These are phyloP conservation scores for Coenobita brevimanus DNA, from an alignment of 1,140 invertebrate species.

Conservation along the genomic window DNA sequence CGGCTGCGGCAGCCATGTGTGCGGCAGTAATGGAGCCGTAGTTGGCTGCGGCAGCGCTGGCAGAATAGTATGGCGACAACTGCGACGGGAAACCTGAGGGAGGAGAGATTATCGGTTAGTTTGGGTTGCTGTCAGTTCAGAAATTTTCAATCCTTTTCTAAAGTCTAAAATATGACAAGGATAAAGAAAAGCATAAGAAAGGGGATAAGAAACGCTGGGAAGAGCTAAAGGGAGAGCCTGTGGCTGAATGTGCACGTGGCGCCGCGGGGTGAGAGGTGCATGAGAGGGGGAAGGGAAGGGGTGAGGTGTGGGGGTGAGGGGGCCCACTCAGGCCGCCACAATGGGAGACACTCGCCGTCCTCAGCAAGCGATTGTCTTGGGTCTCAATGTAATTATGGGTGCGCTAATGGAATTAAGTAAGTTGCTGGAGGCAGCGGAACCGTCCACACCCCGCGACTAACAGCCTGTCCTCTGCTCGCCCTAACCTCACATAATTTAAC, in stretches of 20 bases:
- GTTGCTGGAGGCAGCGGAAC: constrained; percentile 40
- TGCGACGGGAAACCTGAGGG: constrained; percentile 59
- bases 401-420: constrained; percentile 63
- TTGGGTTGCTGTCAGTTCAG: too few relatives aligned
- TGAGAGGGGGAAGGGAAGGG: neutral
- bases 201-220: neutral
- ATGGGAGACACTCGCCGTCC: constrained; percentile 53
- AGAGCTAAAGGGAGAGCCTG: neutral
- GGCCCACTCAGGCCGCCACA: constrained; percentile 37
- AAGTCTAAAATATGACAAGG: neutral
- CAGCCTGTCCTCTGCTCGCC: neutral
- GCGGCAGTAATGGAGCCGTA: constrained; percentile 67
- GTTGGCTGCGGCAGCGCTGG: constrained; percentile 64
- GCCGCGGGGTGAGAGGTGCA: neutral
- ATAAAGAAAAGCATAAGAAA: neutral
- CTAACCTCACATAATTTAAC: too few relatives aligned
- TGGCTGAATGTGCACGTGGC: constrained; percentile 47
- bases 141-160: too few relatives aligned
- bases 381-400: constrained; percentile 47
- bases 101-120: neutral
- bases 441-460: neutral
- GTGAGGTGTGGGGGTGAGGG: neutral
- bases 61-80: constrained; percentile 64
- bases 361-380: constrained; percentile 56
- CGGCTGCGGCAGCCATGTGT: constrained; percentile 60